Base-by-base conservation (phyloP, 2,113 vertebrate genomes). In the Melanerpes aurifrons region DNA sequence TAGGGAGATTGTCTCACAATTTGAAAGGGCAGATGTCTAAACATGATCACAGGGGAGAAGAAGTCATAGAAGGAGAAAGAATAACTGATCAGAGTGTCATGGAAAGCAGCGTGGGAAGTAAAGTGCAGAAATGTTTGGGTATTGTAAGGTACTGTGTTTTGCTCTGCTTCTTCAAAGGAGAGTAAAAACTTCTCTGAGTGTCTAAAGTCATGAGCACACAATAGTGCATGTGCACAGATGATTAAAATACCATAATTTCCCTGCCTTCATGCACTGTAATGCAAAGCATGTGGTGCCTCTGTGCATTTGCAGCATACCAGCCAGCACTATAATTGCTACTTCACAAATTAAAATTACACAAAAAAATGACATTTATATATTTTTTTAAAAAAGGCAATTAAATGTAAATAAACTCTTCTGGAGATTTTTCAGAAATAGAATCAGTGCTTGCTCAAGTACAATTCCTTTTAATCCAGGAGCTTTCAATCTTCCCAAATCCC, bases 401-500 rank as follows among this genome's bases (percentile, higher is more conserved):
- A 77, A 86, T 92, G 73, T 83, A 88, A 96, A 81, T 88, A 86
- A 87, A n/a, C 9, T 91, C 15, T 94, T 62, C 78, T 93, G 54
- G 48, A 95, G 53, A 29, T 89, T 92, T 91, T 93, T 94, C 79
- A 86, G 75, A 92, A 89, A 86, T 81, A 64, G 89, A 77, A 93
- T 61, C 76, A 28, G 22, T 77, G 35, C 82, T 93, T 93, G 72
- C 43, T 92, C 48, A 86, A 93, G 62, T 81, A 81, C 91, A 94
- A 81, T 92, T 94, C 54, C 24, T 83, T 94, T 92, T 92, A 92
- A 92, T 77, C 79, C 75, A 78, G 48, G 57, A 74, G 75, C 32
- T 85, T 96, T 96, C 89, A 91, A 69, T 93, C 79, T 91, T 86
- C 58, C 58, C 61, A 87, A 3, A 91, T 95, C 91, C 87, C 93